These are phyloP conservation scores for Thaumatotibia leucotreta DNA, from an alignment of 1,140 invertebrate genomes.

Conservation along the genomic window DNA sequence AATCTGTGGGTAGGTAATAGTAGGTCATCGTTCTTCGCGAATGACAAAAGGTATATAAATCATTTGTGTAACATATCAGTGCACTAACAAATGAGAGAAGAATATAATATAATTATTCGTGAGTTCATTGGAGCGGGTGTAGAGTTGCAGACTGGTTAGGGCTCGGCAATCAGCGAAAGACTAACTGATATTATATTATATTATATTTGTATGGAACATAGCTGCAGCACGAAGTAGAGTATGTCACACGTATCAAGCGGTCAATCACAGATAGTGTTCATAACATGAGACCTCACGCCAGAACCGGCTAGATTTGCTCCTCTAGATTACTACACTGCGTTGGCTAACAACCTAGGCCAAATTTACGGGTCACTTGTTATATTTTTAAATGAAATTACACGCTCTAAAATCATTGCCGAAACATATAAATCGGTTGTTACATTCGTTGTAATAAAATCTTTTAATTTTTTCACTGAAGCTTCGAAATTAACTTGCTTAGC, in stretches of 20 bases:
- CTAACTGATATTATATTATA: not conserved
- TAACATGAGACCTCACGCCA: constrained; percentile 5
- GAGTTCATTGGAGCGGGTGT: constrained; percentile 28
- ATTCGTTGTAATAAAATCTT: no score
- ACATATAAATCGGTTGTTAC: not conserved
- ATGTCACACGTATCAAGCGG: constrained; percentile 52
- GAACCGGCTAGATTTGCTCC: not conserved
- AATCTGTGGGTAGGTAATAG: constrained; percentile 24
- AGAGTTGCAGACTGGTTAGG: constrained; percentile 29
- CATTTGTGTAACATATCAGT: constrained; percentile 55
- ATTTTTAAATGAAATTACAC: not conserved
- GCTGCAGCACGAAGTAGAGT: constrained; percentile 40
- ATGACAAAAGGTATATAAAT: constrained; percentile 56
- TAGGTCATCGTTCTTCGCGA: constrained; percentile 36
- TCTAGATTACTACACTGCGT: constrained; percentile 4
- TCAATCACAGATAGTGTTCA: constrained; percentile 6
- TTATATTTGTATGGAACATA: not conserved
- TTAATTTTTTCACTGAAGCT: no score
- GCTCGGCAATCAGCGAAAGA: not conserved
- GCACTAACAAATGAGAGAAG: constrained; percentile 45
- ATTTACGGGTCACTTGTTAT: constrained; percentile 9
- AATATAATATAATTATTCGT: constrained; percentile 46
- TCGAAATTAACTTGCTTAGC: no score
- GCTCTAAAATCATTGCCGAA: not conserved
- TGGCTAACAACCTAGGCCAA: constrained; percentile 29